phyloP scores from a whole-genome alignment of 2,113 vertebrate species.

The Trogon melanurus region DNA sequence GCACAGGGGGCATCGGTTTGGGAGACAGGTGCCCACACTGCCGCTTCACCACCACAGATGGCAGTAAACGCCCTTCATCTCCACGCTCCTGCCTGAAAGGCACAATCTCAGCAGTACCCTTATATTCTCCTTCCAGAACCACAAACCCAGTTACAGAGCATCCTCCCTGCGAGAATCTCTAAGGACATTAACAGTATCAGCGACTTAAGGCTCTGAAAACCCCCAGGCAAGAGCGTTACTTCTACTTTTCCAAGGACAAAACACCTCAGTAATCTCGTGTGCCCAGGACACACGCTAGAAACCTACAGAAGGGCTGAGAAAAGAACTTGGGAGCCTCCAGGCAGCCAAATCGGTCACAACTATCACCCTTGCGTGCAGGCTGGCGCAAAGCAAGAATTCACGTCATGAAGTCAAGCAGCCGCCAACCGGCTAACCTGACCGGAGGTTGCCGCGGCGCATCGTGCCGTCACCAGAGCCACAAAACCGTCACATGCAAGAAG shows the following conservation, averaged over 20 bases:
- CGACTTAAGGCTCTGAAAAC: neutral
- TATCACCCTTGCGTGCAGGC: fast-evolving
- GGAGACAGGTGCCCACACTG: neutral
- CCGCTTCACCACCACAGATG: too few relatives aligned
- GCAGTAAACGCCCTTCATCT: neutral
- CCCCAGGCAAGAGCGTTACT: neutral
- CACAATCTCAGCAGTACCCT: neutral
- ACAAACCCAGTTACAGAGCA: neutral
- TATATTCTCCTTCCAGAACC: neutral
- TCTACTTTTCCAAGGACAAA: neutral
- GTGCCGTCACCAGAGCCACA: fast-evolving
- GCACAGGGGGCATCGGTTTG: fast-evolving
- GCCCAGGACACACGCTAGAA: too few relatives aligned
- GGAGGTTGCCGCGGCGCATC: neutral
- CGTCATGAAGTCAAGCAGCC: neutral
- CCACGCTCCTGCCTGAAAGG: neutral
- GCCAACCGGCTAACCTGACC: neutral
- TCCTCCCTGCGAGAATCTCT: neutral
- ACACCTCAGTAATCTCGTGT: neutral
- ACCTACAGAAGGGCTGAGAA: neutral
- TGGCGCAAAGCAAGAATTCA: neutral
- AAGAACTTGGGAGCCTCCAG: neutral
- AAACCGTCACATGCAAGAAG: neutral
- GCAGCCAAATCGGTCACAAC: neutral
- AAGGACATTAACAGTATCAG: neutral